Percentiles rank a stretch among this genome's conserved stretches.
Conservation (phyloP, 2,797 vertebrate species). For the Mionectes olivaceus region DNA sequence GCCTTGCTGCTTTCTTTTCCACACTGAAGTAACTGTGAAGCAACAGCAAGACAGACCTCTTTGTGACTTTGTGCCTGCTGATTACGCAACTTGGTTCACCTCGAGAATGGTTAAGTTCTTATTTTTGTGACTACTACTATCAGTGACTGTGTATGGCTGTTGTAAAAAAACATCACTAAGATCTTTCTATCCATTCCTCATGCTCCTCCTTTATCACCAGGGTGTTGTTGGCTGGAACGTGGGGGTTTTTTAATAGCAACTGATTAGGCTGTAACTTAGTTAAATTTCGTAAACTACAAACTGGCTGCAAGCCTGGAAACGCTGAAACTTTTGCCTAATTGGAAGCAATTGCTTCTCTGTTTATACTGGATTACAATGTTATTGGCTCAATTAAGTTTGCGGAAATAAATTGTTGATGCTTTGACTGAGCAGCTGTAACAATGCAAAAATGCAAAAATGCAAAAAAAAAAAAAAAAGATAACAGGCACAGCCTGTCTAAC, state of each 20-base stretch:
- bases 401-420: constrained; percentile 60
- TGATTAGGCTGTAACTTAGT: constrained; percentile 67
- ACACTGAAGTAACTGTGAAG: neutral
- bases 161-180: neutral
- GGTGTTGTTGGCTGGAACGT: neutral
- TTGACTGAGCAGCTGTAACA: constrained; percentile 61
- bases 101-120: neutral
- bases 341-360: constrained; percentile 66
- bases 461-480: neutral
- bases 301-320: constrained; percentile 70
- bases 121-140: neutral
- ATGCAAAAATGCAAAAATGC: constrained; percentile 12
- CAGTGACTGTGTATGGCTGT: neutral
- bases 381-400: constrained; percentile 62
- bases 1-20: neutral
- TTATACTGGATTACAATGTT: constrained; percentile 64
- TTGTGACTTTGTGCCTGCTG: neutral
- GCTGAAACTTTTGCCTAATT: constrained; percentile 73
- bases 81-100: neutral
- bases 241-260: neutral
- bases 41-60: neutral
- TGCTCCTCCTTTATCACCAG: neutral
- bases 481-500: constrained; percentile 33
- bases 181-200: neutral
- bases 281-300: constrained; percentile 70